These are phyloP conservation scores for Synanthedon andrenaeformis DNA, from an alignment of 2,888 invertebrate species.

Conservation along the genomic window DNA sequence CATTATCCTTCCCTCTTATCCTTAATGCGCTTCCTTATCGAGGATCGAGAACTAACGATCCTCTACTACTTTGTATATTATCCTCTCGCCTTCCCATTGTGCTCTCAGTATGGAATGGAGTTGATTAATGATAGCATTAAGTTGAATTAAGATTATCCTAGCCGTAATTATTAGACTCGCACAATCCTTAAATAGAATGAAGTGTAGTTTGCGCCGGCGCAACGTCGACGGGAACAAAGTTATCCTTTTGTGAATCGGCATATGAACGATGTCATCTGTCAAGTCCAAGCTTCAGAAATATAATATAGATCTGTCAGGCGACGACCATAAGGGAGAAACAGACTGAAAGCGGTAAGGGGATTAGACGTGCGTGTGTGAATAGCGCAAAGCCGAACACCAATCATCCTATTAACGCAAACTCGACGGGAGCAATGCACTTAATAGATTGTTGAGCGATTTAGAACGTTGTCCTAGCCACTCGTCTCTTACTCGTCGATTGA, in stretches of 20 bases:
- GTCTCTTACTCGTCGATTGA: no score
- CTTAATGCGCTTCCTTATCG: neutral
- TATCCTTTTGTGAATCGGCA: neutral
- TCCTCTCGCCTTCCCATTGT: neutral
- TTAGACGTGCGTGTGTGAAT: neutral
- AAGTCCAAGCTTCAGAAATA: neutral
- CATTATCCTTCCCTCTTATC: neutral
- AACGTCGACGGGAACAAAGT: neutral
- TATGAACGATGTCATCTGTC: neutral
- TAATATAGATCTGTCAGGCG: neutral
- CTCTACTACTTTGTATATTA: neutral
- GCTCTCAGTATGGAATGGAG: neutral
- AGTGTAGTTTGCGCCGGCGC: neutral
- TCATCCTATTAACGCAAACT: slow-evolving; percentile 23
- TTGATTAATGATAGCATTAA: neutral
- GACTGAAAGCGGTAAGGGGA: neutral
- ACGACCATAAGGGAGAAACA: no score
- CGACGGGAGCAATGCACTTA: slow-evolving; percentile 14
- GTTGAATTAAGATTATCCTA: neutral
- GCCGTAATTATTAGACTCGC: neutral
- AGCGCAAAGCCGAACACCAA: slow-evolving; percentile 10
- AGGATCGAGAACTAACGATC: neutral
- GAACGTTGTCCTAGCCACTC: no score
- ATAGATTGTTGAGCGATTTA: no score
- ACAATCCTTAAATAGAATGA: neutral